Base-by-base conservation (phyloP, 2,888 invertebrate species). In the Anaspis maculata region DNA sequence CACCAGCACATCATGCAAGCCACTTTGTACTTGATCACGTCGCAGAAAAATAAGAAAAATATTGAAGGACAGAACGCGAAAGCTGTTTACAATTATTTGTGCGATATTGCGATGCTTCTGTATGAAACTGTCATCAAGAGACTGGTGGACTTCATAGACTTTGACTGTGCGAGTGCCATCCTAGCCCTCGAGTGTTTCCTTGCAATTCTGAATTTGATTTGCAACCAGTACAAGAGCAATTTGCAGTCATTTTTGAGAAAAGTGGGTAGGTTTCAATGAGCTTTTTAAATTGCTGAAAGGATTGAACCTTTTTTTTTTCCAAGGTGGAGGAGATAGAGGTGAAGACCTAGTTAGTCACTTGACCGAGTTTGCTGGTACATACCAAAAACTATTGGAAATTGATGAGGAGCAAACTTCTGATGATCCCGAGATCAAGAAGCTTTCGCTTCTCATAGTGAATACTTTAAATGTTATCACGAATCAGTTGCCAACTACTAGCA, bases 171-270 rank as follows among this genome's bases (percentile, higher is more conserved):
- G 26, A 69, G 73, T 0, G 70, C 74, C 0, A 49, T 73, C 28
- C 54, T 67, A 2, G 73, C 75, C 31, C 42, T 78, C 11, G 79
- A 81, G 48, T 69, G 77, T 48, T 80, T 75, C 65, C 62, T 73
- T 55, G 41, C 60, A 47, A 59, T 65, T 57, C 26, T 72, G 49
- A 54, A 54, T 28, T 37, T 66, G 12, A 52, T 70, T 29, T 24
- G 30, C 34, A 52, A 51, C 1, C 50, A 64, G 16, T 63, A 61
- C 33, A 57, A 55, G 36, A 49, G 46, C 15, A 62, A 68, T 44
- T 52, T 73, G 3, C 37, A 57, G 3, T 44, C 47, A 3, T 73
- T 73, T 52, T 53, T 73, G 10, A 47, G 51, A 28, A 49, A 51
- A 41, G 54, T 67, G 24, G 61, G 72, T 72, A 60, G 48, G 61